phyloP scores from a whole-genome alignment of 2,797 vertebrate genomes.

The Microhierax caerulescens region DNA sequence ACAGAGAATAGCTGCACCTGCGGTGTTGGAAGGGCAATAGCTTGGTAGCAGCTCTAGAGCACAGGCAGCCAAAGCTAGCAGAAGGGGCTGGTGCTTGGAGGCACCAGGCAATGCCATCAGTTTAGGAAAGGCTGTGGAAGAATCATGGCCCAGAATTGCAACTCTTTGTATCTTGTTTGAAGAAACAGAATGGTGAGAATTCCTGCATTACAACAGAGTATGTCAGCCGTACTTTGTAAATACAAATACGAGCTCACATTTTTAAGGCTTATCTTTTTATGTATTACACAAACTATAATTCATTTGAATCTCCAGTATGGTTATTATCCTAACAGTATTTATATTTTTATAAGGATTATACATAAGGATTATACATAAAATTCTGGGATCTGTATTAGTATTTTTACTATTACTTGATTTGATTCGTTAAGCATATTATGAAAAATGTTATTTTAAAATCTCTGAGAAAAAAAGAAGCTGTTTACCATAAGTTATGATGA shows the following conservation, averaged over 20 bases:
- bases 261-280: background rate
- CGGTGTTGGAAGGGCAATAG: background rate
- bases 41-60: background rate
- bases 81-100: background rate
- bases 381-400: background rate
- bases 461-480: accelerated
- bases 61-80: background rate
- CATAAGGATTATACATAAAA: background rate
- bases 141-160: background rate
- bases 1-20: background rate
- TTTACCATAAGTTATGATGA: background rate
- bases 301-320: background rate
- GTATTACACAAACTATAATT: background rate
- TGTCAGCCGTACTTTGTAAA: background rate
- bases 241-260: background rate
- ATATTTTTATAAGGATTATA: background rate
- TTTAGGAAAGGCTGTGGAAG: background rate
- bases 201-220: background rate
- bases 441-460: background rate
- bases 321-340: background rate
- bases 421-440: background rate
- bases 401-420: background rate
- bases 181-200: background rate
- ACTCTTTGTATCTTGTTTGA: background rate
- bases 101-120: background rate